Evolutionary conservation across 2,888 invertebrate genomes (phyloP), one percentile per base, ranked within the genome.

Genomic region (Augiades crinisus): DNA sequence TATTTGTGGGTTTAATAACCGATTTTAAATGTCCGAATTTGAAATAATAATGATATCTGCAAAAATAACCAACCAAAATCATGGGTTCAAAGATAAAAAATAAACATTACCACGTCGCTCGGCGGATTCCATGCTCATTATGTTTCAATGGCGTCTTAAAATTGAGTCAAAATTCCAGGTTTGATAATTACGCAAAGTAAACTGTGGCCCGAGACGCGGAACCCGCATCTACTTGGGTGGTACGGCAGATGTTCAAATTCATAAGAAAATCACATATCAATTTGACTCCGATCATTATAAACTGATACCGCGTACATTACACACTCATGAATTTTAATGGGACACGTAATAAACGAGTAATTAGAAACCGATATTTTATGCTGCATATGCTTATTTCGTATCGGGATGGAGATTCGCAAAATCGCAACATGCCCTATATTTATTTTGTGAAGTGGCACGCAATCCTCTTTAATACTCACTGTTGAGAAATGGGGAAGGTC

Each of bases 301-400:
- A 57, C 62, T 61, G 62, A 71, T 71, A 69, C 68, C 64, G 55
- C 50, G 62, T 61, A 59, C 64, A 74, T 77, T 72, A 75, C 66
- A 74, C 66, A 61, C 71, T 76, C 67, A 70, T 81, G 73, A 81
- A 78, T 81, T 74, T 76, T 74, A 74, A 79, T 71, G 63, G 60
- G 40, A 38, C 41, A 49, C 49, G 46, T 65, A 62, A 66, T 59
- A 54, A 61, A 56, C 57, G 57, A 50, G 46, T 54, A 46, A 59
- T 51, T 41, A 55, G 30, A 43, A 46, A 30, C 21, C 22, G 19
- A 43, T 54, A 54, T 51, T 47, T 55, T 43, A 12, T 12, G 22
- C 10, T 30, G 14, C 34, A 36, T 46, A 5, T 16, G 21, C 22
- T 27, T 50, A 46, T 45, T 50, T 41, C 1, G 22, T 22, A 22